Evolutionary conservation across 2,888 invertebrate genomes (phyloP).

Genomic region (Neria commutata): DNA sequence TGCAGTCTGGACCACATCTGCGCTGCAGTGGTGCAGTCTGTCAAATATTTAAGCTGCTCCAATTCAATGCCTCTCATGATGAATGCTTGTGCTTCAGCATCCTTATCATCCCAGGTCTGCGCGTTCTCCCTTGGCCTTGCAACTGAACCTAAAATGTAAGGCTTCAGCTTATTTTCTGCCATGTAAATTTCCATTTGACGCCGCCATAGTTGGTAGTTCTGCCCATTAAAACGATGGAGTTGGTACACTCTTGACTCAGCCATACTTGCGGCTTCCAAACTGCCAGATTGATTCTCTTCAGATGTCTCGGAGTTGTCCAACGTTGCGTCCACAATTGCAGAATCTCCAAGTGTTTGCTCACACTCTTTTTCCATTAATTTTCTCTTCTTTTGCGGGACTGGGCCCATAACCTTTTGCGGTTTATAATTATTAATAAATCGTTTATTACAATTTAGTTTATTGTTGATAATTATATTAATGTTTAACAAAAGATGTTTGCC

Average conservation of each 20-base stretch:
- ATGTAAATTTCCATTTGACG: constrained; percentile 19
- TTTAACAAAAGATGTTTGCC: no score
- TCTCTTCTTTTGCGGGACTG: no score
- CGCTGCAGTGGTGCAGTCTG: constrained; percentile 24
- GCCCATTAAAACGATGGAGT: constrained; percentile 9
- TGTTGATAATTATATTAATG: no score
- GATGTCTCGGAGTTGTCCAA: background rate
- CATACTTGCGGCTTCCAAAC: no score
- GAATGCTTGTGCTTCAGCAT: constrained; percentile 27
- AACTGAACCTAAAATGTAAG: constrained; percentile 17
- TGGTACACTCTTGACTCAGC: constrained; percentile 9
- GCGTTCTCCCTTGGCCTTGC: constrained; percentile 5
- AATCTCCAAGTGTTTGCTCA: no score
- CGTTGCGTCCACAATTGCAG: background rate
- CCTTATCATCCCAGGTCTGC: constrained; percentile 23
- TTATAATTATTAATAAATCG: no score
- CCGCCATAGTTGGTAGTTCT: constrained; percentile 14
- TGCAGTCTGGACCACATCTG: constrained; percentile 29
- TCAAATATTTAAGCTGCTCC: constrained; percentile 28
- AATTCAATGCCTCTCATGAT: constrained; percentile 24
- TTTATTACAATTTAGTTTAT: no score
- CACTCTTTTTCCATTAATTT: no score
- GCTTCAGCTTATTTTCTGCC: constrained; percentile 21
- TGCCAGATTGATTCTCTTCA: background rate
- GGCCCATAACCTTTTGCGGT: no score